phyloP scores from a whole-genome alignment of 2,797 vertebrate species.

The Squalus acanthias region DNA sequence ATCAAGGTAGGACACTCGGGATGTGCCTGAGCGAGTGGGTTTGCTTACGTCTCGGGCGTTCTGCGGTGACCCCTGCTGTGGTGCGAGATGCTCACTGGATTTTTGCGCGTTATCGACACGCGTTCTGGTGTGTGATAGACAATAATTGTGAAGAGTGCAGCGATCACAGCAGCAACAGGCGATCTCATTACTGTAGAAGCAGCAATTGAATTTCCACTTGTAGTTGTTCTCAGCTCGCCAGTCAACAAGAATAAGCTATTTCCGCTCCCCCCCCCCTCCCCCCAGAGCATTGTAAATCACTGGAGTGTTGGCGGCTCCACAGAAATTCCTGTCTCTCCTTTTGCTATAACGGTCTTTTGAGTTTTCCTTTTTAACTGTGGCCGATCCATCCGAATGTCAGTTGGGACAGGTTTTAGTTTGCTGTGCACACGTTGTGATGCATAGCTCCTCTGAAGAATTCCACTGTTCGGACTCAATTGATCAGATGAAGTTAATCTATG shows the following conservation, averaged over 20 bases:
- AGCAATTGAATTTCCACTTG: background rate
- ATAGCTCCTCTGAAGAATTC: background rate
- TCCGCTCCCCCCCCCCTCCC: background rate
- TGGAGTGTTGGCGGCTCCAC: background rate
- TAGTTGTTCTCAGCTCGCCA: background rate
- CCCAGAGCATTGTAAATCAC: background rate
- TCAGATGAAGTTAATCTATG: background rate
- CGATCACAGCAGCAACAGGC: background rate
- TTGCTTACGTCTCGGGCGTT: background rate
- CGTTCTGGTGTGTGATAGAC: background rate
- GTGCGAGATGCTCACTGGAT: background rate
- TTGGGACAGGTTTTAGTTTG: background rate
- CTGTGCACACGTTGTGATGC: background rate
- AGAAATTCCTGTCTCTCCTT: background rate
- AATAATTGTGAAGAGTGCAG: background rate
- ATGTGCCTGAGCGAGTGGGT: too few species aligned
- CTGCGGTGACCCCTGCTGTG: background rate
- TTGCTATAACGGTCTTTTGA: background rate
- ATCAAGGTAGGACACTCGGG: conserved; percentile 65
- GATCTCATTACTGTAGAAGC: background rate
- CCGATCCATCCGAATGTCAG: too few species aligned
- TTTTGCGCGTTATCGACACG: background rate
- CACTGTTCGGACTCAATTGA: background rate
- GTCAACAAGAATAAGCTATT: background rate
- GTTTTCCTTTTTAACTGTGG: background rate